phyloP scores from a whole-genome alignment of 2,888 invertebrate species.

The Scaptomyza flava region DNA sequence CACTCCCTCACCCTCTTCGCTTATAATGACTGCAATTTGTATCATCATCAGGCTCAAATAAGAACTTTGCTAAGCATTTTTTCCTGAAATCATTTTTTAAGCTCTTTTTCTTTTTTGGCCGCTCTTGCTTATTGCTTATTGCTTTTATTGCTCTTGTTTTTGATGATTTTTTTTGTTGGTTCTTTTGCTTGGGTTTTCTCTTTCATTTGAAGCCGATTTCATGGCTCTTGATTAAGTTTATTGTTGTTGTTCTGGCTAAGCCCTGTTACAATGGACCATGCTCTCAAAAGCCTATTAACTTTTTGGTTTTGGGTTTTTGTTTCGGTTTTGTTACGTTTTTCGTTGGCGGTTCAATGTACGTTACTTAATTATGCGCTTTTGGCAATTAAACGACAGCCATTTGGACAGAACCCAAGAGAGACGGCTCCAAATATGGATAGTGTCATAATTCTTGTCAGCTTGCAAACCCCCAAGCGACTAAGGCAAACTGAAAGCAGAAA shows the following conservation, averaged over 20 bases:
- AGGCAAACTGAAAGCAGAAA: constrained; percentile 29
- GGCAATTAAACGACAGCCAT: constrained; percentile 70
- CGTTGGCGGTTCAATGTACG: constrained; percentile 62
- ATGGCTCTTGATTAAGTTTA: constrained; percentile 67
- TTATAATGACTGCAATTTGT: constrained; percentile 71
- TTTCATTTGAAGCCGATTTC: constrained; percentile 68
- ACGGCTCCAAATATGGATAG: constrained; percentile 72
- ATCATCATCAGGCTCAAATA: constrained; percentile 66
- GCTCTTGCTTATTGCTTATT: constrained; percentile 4
- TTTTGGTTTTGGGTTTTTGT: constrained; percentile 16
- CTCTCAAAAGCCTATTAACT: constrained; percentile 66
- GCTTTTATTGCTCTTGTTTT: constrained; percentile 3
- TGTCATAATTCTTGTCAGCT: constrained; percentile 77
- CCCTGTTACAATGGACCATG: constrained; percentile 40
- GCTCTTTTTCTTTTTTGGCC: constrained; percentile 5
- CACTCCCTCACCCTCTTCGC: neutral
- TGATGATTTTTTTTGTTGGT: constrained; percentile 2
- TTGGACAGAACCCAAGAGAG: constrained; percentile 26
- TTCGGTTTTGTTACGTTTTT: neutral
- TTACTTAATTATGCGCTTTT: constrained; percentile 72
- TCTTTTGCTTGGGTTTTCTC: constrained; percentile 36
- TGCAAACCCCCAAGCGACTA: constrained; percentile 70
- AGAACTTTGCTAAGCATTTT: constrained; percentile 72
- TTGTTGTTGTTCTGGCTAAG: constrained; percentile 31
- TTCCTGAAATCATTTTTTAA: constrained; percentile 44